Evolutionary conservation across 2,797 vertebrate species (phyloP).

Genomic region (Sebastes minor): DNA sequence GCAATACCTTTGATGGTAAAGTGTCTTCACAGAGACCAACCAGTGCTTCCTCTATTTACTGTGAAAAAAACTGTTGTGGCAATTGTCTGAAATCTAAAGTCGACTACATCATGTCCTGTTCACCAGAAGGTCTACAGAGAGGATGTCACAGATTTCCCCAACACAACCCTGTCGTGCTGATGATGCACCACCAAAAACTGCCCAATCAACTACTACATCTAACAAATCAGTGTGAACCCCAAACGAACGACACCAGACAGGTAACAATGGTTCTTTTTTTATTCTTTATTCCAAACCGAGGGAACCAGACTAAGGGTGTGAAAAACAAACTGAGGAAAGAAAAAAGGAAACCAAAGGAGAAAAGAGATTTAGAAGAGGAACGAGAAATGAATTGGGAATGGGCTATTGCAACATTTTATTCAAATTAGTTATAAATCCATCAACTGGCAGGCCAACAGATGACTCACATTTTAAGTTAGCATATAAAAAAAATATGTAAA

Average conservation of each 20-base stretch:
- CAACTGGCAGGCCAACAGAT: slow-evolving; percentile 26
- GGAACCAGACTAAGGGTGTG: not conserved
- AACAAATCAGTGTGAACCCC: not conserved
- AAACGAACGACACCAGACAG: not conserved
- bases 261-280: not conserved
- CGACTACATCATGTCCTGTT: not conserved
- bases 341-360: not conserved
- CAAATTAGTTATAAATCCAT: slow-evolving; percentile 41
- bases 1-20: not conserved
- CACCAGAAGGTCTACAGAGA: not conserved
- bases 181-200: not conserved
- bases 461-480: slow-evolving; percentile 45
- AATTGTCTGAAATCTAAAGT: not conserved
- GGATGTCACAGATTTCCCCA: not conserved
- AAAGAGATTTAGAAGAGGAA: not conserved
- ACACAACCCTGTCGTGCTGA: not conserved
- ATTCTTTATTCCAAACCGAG: not conserved
- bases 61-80: not conserved
- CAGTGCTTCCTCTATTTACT: not conserved
- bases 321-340: not conserved
- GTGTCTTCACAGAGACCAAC: not conserved
- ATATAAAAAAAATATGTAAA: slow-evolving; percentile 45
- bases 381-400: slow-evolving; percentile 5
- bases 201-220: not conserved
- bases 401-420: slow-evolving; percentile 41